phyloP scores from a whole-genome alignment of 2,888 invertebrate genomes.

The Erebia ligea region DNA sequence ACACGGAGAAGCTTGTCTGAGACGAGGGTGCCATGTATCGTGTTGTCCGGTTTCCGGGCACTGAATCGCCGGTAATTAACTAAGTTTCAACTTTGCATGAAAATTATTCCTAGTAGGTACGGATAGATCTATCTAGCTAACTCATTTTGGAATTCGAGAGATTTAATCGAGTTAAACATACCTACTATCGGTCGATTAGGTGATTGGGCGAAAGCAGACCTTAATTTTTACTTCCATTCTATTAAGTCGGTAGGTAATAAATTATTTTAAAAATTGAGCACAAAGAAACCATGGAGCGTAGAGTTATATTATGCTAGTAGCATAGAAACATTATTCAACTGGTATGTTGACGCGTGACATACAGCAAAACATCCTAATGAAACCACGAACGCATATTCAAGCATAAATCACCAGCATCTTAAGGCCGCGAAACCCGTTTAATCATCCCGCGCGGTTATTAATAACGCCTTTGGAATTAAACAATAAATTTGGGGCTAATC shows the following conservation, averaged over 20 bases:
- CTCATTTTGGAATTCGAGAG: neutral
- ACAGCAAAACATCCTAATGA: slow-evolving; percentile 49
- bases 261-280: no score
- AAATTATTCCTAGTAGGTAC: slow-evolving; percentile 25
- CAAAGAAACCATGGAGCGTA: no score
- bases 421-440: slow-evolving; percentile 77
- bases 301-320: no score
- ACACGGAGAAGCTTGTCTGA: slow-evolving; percentile 66
- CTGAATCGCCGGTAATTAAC: slow-evolving; percentile 74
- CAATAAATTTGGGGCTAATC: slow-evolving; percentile 83
- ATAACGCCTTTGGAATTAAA: slow-evolving; percentile 82
- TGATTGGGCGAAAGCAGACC: no score
- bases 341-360: slow-evolving; percentile 22
- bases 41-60: slow-evolving; percentile 81
- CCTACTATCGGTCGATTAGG: no score
- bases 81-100: slow-evolving; percentile 59
- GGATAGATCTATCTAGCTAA: neutral
- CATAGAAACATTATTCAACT: neutral
- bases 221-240: no score
- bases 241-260: no score
- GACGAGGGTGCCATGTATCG: slow-evolving; percentile 78
- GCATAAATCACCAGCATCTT: slow-evolving; percentile 71
- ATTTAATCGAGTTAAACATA: no score
- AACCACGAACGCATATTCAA: slow-evolving; percentile 64
- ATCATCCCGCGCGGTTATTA: slow-evolving; percentile 78